Evolutionary conservation across 1,140 invertebrate species (phyloP).

Genomic region (Leptinotarsa undecemlineata): DNA sequence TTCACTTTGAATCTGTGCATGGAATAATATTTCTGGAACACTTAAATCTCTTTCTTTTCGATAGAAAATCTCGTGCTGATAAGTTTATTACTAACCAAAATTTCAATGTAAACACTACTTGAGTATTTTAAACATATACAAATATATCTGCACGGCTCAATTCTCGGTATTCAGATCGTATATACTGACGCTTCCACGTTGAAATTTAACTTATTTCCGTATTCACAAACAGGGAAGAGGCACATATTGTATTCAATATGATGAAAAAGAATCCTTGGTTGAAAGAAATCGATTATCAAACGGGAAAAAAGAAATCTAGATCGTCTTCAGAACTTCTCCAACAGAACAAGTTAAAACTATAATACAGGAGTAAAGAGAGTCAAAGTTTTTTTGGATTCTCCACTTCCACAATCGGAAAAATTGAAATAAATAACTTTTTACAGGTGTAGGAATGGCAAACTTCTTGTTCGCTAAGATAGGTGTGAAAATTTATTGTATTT

Average conservation of each 20-base stretch:
- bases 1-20: background rate
- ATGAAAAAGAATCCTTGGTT: no score
- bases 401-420: no score
- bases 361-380: no score
- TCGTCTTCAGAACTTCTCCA: no score
- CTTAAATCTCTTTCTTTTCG: background rate
- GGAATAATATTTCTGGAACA: background rate
- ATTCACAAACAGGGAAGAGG: background rate
- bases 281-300: no score
- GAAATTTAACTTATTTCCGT: constrained; percentile 3
- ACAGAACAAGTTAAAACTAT: no score
- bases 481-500: no score
- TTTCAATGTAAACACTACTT: background rate
- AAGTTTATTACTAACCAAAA: constrained; percentile 2
- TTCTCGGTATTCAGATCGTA: background rate
- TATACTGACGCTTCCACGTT: background rate
- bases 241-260: background rate
- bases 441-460: no score
- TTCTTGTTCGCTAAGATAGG: no score
- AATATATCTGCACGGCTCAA: background rate
- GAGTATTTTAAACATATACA: background rate
- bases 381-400: no score
- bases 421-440: no score
- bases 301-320: no score
- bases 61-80: background rate